Evolutionary conservation across 2,797 vertebrate genomes (phyloP).

Genomic region (Miichthys miiuy): DNA sequence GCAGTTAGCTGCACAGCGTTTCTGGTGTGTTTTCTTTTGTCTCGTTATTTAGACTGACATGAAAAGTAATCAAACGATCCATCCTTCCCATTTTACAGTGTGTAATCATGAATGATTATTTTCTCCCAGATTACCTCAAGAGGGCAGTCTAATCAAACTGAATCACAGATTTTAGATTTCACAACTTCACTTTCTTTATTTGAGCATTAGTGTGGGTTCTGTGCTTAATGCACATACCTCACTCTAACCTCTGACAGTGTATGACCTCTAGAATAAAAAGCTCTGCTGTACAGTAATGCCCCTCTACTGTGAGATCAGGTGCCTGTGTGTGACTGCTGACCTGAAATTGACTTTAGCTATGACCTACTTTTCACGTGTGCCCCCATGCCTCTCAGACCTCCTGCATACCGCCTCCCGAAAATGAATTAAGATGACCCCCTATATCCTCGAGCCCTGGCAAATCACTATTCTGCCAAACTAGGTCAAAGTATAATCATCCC

Average conservation of each 20-base stretch:
- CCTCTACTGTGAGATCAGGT: constrained; percentile 41
- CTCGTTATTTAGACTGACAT: neutral
- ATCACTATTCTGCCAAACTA: constrained; percentile 46
- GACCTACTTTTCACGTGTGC: constrained; percentile 65
- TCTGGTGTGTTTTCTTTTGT: neutral
- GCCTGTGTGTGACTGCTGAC: constrained; percentile 57
- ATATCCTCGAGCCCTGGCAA: constrained; percentile 33
- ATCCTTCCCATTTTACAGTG: neutral
- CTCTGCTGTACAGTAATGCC: constrained; percentile 8
- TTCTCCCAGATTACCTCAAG: constrained; percentile 66
- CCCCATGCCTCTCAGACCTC: constrained; percentile 10
- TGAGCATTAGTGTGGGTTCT: neutral
- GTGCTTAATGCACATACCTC: constrained; percentile 7
- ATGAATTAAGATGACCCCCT: constrained; percentile 52
- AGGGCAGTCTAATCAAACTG: constrained; percentile 70
- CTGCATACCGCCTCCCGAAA: constrained; percentile 29
- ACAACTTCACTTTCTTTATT: constrained; percentile 14
- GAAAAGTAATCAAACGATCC: neutral
- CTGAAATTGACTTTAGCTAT: constrained; percentile 63
- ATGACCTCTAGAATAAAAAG: constrained; percentile 10
- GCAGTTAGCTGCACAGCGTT: neutral
- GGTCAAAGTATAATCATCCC: constrained; percentile 51
- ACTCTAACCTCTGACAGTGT: neutral
- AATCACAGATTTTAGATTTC: constrained; percentile 26
- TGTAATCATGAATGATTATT: constrained; percentile 3